Evolutionary conservation across 1,140 invertebrate species (phyloP).

Genomic region (Diabrotica virgifera): DNA sequence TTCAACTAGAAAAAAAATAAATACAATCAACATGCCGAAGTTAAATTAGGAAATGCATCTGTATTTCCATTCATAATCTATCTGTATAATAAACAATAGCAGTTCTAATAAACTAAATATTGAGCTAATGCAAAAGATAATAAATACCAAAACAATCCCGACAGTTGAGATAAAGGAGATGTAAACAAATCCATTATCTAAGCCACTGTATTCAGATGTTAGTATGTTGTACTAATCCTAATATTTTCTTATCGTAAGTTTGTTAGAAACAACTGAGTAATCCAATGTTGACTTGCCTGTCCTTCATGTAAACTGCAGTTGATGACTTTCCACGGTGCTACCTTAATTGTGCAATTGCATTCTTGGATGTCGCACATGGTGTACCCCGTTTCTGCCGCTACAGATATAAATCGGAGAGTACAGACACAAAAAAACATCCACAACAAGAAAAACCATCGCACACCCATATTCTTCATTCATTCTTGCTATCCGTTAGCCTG

Average conservation of each 20-base stretch:
- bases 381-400: constrained; percentile 27
- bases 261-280: no score
- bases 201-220: neutral
- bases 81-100: no score
- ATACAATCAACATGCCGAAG: no score
- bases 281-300: constrained; percentile 52
- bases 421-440: constrained; percentile 28
- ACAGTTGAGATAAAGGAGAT: no score
- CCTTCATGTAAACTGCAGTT: constrained; percentile 60
- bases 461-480: constrained; percentile 36
- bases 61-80: no score
- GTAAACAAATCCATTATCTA: no score
- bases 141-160: no score
- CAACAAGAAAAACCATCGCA: constrained; percentile 30
- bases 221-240: neutral
- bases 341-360: constrained; percentile 58
- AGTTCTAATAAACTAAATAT: no score
- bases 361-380: constrained; percentile 55
- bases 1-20: no score
- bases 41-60: no score
- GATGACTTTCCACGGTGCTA: constrained; percentile 58
- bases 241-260: no score
- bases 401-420: constrained; percentile 13
- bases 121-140: no score
- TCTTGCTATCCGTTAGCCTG: constrained; percentile 18